These are phyloP conservation scores for Tuberolachnus salignus DNA, from an alignment of 2,888 invertebrate species.

Conservation along the genomic window DNA sequence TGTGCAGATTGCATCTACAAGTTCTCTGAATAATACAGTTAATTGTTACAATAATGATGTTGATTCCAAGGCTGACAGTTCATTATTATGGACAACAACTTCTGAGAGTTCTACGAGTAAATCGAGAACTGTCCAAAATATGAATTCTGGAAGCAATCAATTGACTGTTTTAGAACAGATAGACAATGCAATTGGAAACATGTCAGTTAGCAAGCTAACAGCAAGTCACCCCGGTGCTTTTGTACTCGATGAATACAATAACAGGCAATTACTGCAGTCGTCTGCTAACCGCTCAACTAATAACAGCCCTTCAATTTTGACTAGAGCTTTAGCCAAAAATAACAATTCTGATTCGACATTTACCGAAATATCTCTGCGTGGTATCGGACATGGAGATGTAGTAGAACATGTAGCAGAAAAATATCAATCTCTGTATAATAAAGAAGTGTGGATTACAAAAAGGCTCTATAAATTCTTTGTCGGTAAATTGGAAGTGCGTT, in stretches of 20 bases:
- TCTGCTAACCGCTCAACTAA: neutral
- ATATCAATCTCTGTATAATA: slow-evolving; percentile 35
- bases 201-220: slow-evolving; percentile 13
- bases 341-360: neutral
- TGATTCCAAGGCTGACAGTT: neutral
- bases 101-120: neutral
- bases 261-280: slow-evolving; percentile 10
- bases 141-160: slow-evolving; percentile 20
- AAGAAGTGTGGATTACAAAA: slow-evolving; percentile 47
- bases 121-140: neutral
- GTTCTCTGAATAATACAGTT: neutral
- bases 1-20: neutral
- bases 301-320: slow-evolving; percentile 29
- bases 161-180: slow-evolving; percentile 7
- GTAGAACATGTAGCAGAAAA: slow-evolving; percentile 1
- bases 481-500: neutral
- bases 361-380: neutral
- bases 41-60: neutral
- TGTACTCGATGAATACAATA: neutral
- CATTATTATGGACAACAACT: slow-evolving; percentile 14
- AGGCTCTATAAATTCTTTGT: slow-evolving; percentile 33
- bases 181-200: slow-evolving; percentile 24
- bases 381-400: neutral
- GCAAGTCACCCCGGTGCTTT: slow-evolving; percentile 20
- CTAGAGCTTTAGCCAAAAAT: neutral